phyloP scores from a whole-genome alignment of 1,140 invertebrate genomes.

The Drosophila tani region DNA sequence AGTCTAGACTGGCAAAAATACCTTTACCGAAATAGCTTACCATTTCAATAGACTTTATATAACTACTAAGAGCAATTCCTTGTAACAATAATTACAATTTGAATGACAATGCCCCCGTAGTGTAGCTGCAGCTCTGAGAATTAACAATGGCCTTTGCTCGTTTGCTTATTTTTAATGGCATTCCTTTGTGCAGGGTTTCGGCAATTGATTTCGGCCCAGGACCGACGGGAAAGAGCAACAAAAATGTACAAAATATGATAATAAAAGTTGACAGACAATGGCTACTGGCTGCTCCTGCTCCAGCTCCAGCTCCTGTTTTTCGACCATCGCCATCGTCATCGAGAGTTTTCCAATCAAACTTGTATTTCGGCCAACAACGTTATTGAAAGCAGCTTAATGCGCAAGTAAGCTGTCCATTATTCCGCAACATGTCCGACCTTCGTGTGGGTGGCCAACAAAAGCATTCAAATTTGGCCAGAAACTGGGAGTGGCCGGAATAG shows the following conservation, averaged over 20 bases:
- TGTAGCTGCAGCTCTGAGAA: not conserved
- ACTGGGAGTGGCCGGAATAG: slow-evolving; percentile 1
- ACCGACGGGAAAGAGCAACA: slow-evolving; percentile 52
- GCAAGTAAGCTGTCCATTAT: slow-evolving; percentile 82
- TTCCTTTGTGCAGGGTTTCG: slow-evolving; percentile 48
- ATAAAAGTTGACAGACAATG: slow-evolving; percentile 61
- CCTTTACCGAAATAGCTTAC: not conserved
- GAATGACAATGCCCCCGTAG: slow-evolving; percentile 15
- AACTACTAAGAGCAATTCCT: not conserved
- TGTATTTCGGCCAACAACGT: slow-evolving; percentile 69
- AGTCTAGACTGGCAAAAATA: not conserved
- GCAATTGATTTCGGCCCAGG: slow-evolving; percentile 65
- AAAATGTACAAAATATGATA: slow-evolving; percentile 70
- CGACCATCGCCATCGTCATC: slow-evolving; percentile 17
- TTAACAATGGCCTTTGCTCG: slow-evolving; percentile 12
- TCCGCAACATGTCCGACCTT: slow-evolving; percentile 65
- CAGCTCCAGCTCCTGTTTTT: not conserved
- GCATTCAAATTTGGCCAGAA: slow-evolving; percentile 72
- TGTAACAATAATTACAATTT: slow-evolving; percentile 14
- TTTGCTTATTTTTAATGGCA: slow-evolving; percentile 45
- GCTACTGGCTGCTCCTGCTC: not conserved
- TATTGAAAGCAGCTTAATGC: slow-evolving; percentile 82
- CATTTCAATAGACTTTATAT: not conserved
- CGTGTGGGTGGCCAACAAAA: slow-evolving; percentile 33
- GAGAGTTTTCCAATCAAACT: slow-evolving; percentile 80